Percentiles rank a stretch among this genome's conserved stretches.
Evolutionary conservation across 2,113 vertebrate genomes (phyloP).

Genomic region (Bambusicola thoracicus): DNA sequence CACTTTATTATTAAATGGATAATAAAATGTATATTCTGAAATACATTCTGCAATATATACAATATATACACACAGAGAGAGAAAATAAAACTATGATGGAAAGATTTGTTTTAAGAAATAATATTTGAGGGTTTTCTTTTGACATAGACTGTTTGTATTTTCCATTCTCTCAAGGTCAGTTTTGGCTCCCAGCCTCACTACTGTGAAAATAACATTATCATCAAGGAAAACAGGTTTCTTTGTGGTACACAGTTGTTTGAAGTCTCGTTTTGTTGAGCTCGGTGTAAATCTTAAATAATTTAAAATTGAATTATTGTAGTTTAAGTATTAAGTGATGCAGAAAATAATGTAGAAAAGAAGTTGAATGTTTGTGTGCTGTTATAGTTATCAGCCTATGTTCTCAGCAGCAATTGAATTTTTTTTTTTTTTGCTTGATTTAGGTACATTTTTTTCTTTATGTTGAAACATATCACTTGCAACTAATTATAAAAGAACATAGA

Average conservation of each 20-base stretch:
- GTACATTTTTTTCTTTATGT: neutral
- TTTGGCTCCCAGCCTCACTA: neutral
- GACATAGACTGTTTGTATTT: neutral
- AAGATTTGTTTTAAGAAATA: neutral
- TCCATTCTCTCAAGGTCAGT: neutral
- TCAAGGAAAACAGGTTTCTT: neutral
- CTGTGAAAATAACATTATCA: neutral
- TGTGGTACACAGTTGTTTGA: neutral
- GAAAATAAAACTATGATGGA: neutral
- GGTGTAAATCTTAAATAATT: neutral
- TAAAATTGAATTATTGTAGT: neutral
- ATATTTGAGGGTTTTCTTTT: neutral
- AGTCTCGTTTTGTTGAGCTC: neutral
- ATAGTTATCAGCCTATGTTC: neutral
- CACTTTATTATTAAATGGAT: neutral
- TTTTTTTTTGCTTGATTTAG: neutral
- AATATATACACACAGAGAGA: neutral
- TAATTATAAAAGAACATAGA: neutral
- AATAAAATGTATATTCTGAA: neutral
- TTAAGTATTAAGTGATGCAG: neutral
- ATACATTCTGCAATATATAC: neutral
- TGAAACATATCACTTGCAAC: neutral
- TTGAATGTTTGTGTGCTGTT: neutral
- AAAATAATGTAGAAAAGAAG: neutral
- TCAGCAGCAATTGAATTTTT: neutral